Evolutionary conservation across 2,888 invertebrate genomes (phyloP), one percentile per base, ranked within the genome.

Genomic region (Hermodice carunculata): DNA sequence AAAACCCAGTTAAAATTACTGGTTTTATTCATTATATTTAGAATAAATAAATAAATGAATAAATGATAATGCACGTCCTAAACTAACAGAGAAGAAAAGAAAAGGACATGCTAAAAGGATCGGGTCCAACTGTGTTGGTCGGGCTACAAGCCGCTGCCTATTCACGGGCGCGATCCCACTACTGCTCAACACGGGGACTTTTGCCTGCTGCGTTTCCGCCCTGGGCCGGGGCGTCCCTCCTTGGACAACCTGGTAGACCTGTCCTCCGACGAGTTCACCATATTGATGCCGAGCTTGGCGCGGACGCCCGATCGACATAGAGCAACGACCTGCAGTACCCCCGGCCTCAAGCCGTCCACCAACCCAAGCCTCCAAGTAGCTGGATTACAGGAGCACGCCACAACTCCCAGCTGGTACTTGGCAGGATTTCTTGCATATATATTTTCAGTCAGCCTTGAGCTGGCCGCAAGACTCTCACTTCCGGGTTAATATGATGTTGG

Each of bases 181-280:
- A 96, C 95, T 95, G 95, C 93, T 90, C 92, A 91, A 94, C 95
- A 93, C 94, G 95, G 94, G 91, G 93, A 93, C 94, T 96, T 95
- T 96, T 95, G 95, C 94, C 95, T 96, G 96, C 95, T 96, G 93
- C 92, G 94, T 95, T 94, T 93, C 95, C 94, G 94, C 94, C 92
- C 96, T 96, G 94, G 94, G 95, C 96, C 96, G 93, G 90, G 96
- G 89, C 95, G 92, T 93, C 94, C 92, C 94, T 95, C 96, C 91
- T 96, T 95, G 93, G 91, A 90, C 90, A 93, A 96, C 96, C 93
- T 94, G 93, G 92, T 89, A 88, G 86, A 89, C 89, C 88, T 84
- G 86, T 90, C 92, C 91, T 96, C 94, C 95, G 91, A 92, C 90
- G 87, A 90, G 90, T 89, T 89, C 89, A 89, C 95, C 95, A 96